phyloP scores from a whole-genome alignment of 2,113 vertebrate species.

The Seriola aureovittata region DNA sequence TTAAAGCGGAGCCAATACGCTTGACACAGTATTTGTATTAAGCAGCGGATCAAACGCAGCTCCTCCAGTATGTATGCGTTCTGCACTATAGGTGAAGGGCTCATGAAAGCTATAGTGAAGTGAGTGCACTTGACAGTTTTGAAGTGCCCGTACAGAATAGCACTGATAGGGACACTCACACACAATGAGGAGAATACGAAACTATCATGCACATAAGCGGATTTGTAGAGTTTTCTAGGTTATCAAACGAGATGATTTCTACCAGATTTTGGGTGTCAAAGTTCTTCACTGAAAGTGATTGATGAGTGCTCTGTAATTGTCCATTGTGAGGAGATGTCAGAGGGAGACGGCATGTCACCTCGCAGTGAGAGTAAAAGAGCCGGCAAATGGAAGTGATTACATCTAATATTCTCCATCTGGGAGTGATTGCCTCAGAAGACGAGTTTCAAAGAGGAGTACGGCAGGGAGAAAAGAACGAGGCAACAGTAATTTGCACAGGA shows the following conservation, averaged over 20 bases:
- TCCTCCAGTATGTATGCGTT: slow-evolving; percentile 24
- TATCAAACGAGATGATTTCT: slow-evolving; percentile 71
- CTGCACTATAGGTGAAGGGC: neutral
- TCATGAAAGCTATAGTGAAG: slow-evolving; percentile 29
- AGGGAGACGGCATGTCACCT: slow-evolving; percentile 75
- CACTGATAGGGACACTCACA: slow-evolving; percentile 3
- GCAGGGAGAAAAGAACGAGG: slow-evolving; percentile 67
- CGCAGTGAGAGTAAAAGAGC: slow-evolving; percentile 76
- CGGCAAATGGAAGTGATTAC: slow-evolving; percentile 83
- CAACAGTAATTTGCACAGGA: slow-evolving; percentile 81
- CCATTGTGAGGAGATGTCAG: slow-evolving; percentile 73
- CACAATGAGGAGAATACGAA: slow-evolving; percentile 21
- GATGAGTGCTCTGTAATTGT: slow-evolving; percentile 77
- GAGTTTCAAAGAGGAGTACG: slow-evolving; percentile 79
- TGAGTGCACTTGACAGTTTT: slow-evolving; percentile 42
- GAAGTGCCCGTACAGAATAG: slow-evolving; percentile 24
- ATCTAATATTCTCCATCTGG: slow-evolving; percentile 87
- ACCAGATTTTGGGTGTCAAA: slow-evolving; percentile 66
- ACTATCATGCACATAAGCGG: slow-evolving; percentile 19
- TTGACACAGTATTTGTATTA: slow-evolving; percentile 40
- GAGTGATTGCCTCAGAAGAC: slow-evolving; percentile 78
- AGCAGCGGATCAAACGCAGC: slow-evolving; percentile 52
- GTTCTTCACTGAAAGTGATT: slow-evolving; percentile 68
- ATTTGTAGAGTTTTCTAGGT: slow-evolving; percentile 39
- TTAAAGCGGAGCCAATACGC: slow-evolving; percentile 52